Conservation (phyloP, 2,797 vertebrate species). For the Diplodus puntazzo region DNA sequence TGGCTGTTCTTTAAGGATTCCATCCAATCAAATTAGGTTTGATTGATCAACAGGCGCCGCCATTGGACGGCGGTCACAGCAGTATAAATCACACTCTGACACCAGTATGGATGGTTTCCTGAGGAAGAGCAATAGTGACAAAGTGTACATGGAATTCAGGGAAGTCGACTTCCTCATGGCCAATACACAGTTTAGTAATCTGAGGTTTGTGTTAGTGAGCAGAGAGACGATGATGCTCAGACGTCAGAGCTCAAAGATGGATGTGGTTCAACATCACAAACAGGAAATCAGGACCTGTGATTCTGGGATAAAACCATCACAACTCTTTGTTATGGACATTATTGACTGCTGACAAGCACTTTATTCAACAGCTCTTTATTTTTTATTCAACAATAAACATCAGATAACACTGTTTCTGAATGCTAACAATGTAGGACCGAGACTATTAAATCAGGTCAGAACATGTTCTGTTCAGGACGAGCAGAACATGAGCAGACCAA, state of each 20-base stretch:
- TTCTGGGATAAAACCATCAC: no score
- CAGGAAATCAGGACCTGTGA: no score
- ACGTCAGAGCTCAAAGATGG: constrained; percentile 12
- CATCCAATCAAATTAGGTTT: constrained; percentile 82
- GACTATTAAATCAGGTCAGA: no score
- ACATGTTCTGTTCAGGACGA: not conserved
- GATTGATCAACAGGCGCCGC: constrained; percentile 81
- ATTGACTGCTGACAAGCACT: no score
- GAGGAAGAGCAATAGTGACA: constrained; percentile 56
- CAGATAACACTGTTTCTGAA: no score
- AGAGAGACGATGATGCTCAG: constrained; percentile 31
- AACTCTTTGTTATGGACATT: no score
- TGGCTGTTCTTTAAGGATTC: constrained; percentile 82
- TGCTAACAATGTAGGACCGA: no score
- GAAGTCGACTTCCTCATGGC: constrained; percentile 48
- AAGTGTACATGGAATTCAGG: constrained; percentile 49
- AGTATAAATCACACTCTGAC: constrained; percentile 68
- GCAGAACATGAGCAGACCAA: not conserved
- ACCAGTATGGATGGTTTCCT: constrained; percentile 61
- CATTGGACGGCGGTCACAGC: constrained; percentile 75
- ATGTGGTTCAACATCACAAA: constrained; percentile 11
- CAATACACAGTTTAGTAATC: constrained; percentile 42
- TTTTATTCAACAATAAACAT: no score
- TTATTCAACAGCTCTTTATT: no score
- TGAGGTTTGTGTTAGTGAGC: constrained; percentile 31